Conservation (phyloP, 2,888 invertebrate genomes). For the Heteropelma amictum region DNA sequence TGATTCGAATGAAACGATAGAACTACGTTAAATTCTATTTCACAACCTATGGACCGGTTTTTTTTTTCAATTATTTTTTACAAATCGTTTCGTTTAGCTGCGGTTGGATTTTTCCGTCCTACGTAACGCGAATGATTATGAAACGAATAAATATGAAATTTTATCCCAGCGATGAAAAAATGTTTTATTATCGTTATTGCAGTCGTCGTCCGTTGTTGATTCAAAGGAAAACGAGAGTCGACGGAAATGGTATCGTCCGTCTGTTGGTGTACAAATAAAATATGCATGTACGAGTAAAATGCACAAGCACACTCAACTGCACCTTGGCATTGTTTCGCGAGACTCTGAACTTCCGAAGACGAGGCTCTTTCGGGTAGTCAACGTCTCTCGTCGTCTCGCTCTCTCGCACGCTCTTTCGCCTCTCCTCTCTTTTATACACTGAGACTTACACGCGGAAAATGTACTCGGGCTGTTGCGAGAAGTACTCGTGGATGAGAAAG, state of each 20-base stretch:
- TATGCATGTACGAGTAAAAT: background rate
- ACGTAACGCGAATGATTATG: background rate
- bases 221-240: background rate
- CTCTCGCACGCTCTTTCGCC: background rate
- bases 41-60: constrained; percentile 29
- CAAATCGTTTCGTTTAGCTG: background rate
- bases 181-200: too few species aligned
- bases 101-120: background rate
- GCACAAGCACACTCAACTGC: constrained; percentile 17
- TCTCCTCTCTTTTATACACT: background rate
- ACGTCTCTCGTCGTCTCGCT: constrained; percentile 8
- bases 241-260: background rate
- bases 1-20: constrained; percentile 42
- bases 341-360: constrained; percentile 43
- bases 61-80: too few species aligned
- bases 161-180: too few species aligned
- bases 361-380: constrained; percentile 19
- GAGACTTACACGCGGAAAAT: background rate
- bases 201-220: too few species aligned
- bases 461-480: constrained; percentile 4
- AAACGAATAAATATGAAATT: too few species aligned
- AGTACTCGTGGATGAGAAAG: constrained; percentile 36
- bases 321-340: constrained; percentile 50
- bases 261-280: background rate
- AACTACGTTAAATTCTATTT: constrained; percentile 38